These are phyloP conservation scores for Sylvilagus floridanus DNA, from an alignment of 2,797 vertebrate species.

Conservation along the genomic window DNA sequence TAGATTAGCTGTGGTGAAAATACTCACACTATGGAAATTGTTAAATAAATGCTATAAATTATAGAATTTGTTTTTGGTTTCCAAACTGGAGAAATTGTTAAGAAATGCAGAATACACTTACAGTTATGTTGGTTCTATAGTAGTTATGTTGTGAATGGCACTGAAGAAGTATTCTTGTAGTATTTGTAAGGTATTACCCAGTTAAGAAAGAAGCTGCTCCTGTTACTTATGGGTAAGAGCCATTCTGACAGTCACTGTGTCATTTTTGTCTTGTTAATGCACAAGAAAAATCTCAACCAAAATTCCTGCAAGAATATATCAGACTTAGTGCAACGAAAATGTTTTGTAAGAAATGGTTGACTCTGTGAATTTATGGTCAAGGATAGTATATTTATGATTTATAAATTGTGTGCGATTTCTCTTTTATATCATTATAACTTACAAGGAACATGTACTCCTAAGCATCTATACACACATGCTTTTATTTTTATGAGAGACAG, in stretches of 20 bases:
- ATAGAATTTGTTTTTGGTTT: conserved; percentile 43
- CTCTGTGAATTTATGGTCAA: background rate
- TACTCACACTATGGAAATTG: background rate
- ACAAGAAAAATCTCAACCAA: conserved; percentile 22
- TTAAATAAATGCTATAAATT: conserved; percentile 14
- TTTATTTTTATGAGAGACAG: background rate
- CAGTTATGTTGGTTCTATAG: background rate
- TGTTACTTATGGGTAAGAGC: conserved; percentile 21
- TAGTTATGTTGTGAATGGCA: background rate
- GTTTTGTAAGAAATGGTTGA: background rate
- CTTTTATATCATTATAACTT: background rate
- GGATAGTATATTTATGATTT: conserved; percentile 19
- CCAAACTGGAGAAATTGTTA: conserved; percentile 37
- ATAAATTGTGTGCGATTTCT: background rate
- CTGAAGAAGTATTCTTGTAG: background rate
- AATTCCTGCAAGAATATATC: background rate
- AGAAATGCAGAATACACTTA: background rate
- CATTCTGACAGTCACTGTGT: conserved; percentile 19
- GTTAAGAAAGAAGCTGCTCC: conserved; percentile 4
- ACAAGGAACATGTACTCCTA: background rate
- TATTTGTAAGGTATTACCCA: background rate
- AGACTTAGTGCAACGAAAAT: conserved; percentile 27
- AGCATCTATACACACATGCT: background rate
- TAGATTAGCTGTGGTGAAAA: background rate
- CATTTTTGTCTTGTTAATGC: background rate